These are phyloP conservation scores for Crotalus helleri DNA, from an alignment of 2,113 vertebrate species.

Conservation along the genomic window DNA sequence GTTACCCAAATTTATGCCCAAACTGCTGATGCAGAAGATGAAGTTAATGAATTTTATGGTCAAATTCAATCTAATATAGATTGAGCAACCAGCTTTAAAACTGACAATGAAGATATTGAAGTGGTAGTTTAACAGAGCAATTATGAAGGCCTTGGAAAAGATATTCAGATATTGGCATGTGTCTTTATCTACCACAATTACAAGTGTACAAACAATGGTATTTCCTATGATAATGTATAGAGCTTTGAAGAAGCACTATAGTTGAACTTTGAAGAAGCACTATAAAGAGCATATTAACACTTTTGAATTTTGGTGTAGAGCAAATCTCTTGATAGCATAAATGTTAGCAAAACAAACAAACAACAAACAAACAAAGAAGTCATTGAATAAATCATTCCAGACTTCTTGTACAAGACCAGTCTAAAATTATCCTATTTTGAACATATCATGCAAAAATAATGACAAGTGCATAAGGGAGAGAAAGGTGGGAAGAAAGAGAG, in stretches of 20 bases:
- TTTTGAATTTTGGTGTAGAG: neutral
- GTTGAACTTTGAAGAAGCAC: neutral
- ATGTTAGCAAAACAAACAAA: neutral
- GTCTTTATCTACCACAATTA: neutral
- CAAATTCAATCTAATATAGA: neutral
- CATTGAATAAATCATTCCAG: neutral
- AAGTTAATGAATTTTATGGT: neutral
- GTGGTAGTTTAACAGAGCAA: neutral
- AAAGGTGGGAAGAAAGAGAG: neutral
- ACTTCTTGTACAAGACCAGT: neutral
- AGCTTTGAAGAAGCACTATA: neutral
- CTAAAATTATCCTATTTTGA: neutral
- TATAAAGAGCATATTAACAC: neutral
- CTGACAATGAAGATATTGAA: neutral
- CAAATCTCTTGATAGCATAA: neutral
- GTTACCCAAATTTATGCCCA: neutral
- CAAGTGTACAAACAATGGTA: neutral
- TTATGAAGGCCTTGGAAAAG: neutral
- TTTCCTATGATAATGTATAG: neutral
- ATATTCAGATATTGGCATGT: neutral
- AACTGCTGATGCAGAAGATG: neutral
- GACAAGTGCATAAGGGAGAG: neutral
- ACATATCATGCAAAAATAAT: neutral
- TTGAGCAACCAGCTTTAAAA: neutral
- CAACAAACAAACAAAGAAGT: neutral